Conservation (phyloP, 2,888 invertebrate genomes). For the Diadegma fenestrale region DNA sequence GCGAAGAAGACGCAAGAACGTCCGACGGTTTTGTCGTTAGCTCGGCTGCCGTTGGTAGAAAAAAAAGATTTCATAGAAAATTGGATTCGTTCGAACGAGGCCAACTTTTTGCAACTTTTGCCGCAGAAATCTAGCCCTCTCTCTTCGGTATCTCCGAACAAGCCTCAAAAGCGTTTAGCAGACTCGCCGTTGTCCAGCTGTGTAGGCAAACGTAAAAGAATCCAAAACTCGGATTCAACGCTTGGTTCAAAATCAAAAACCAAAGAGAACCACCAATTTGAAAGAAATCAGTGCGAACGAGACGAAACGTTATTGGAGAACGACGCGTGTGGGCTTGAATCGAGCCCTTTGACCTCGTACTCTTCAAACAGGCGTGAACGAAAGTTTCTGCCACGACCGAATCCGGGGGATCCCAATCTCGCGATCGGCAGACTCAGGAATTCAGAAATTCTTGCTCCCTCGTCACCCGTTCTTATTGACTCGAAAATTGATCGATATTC, state of each 20-base stretch:
- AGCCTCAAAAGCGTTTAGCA: constrained; percentile 20
- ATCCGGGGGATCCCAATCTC: not conserved
- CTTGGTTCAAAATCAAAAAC: not conserved
- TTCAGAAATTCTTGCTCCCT: not conserved
- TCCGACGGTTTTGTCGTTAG: not conserved
- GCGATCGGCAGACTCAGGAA: not conserved
- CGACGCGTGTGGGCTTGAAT: too few species aligned
- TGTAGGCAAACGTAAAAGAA: constrained; percentile 50
- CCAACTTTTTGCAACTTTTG: constrained; percentile 25
- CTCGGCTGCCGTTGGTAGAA: constrained; percentile 22
- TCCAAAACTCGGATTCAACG: not conserved
- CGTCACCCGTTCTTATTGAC: not conserved
- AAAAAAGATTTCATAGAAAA: constrained; percentile 73
- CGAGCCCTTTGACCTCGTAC: not conserved
- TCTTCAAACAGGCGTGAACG: not conserved
- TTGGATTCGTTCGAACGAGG: constrained; percentile 72
- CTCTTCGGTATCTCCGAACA: constrained; percentile 27
- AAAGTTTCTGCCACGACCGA: not conserved
- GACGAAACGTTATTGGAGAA: not conserved
- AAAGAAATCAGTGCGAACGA: not conserved
- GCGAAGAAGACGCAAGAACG: not conserved
- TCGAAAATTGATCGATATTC: not conserved
- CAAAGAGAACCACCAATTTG: constrained; percentile 26
- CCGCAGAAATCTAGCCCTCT: not conserved
- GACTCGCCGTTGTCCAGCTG: constrained; percentile 17